A percentile compares a stretch with the other conserved stretches of the same genome.
phyloP scores from a whole-genome alignment of 1,140 invertebrate genomes.

The Drosophila nigrodunni region DNA sequence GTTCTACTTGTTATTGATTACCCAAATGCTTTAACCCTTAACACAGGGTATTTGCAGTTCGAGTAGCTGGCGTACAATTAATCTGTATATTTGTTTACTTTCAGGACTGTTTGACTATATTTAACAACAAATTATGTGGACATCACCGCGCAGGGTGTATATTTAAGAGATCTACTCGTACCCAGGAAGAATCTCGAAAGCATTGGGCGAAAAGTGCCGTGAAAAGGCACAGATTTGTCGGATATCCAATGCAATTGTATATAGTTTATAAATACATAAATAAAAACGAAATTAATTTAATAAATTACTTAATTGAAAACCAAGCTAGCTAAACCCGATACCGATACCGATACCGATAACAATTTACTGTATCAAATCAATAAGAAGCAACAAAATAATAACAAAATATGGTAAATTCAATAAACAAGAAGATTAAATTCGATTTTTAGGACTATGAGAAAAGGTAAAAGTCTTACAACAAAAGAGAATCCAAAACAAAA shows the following conservation, averaged over 20 bases:
- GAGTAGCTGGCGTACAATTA: not conserved
- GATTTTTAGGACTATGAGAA: conserved; percentile 18
- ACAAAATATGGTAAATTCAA: conserved; percentile 2
- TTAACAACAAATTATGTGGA: conserved; percentile 81
- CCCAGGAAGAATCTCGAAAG: conserved; percentile 81
- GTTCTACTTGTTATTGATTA: no score
- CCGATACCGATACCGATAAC: conserved; percentile 8
- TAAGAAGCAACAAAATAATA: not conserved
- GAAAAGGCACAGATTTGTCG: conserved; percentile 59
- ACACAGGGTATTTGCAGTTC: not conserved
- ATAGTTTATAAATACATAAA: conserved; percentile 76
- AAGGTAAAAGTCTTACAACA: conserved; percentile 13
- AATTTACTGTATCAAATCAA: not conserved
- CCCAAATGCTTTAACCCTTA: no score
- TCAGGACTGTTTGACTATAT: conserved; percentile 83
- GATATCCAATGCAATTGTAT: conserved; percentile 82
- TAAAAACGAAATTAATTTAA: conserved; percentile 46
- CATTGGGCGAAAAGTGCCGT: conserved; percentile 63
- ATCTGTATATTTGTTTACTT: conserved; percentile 2
- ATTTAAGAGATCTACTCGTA: conserved; percentile 82
- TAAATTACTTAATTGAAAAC: conserved; percentile 37
- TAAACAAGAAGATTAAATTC: conserved; percentile 17
- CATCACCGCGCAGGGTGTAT: conserved; percentile 85
- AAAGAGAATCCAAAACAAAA: conserved; percentile 13
- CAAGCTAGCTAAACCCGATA: conserved; percentile 39